Evolutionary conservation across 2,113 vertebrate species (phyloP), one percentile per base, ranked within the genome.

Genomic region (Porphyrio hochstetteri): DNA sequence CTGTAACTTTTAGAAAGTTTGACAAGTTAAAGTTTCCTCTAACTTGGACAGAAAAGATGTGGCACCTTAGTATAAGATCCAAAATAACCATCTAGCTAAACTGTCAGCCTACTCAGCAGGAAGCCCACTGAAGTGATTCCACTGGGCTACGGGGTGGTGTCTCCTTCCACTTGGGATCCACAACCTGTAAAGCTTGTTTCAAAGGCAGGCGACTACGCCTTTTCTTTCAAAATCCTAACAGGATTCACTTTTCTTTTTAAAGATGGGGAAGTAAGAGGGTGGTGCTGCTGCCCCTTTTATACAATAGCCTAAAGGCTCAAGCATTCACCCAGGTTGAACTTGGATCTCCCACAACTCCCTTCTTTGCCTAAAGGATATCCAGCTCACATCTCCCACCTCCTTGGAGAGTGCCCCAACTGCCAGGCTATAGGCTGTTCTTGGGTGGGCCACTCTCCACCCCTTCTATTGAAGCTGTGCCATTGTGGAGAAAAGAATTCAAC

Each of bases 381-480:
- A 96, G 17, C 92, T 94, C 57, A 6, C 79, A 96, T 96, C 93
- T 94, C 94, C 95, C 94, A 97, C 95, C 96, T 94, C 78, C 93
- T 94, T 94, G 92, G 82, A 96, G 84, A 92, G 87, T 59, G 92
- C 94, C 24, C 75, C 56, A 93, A 87, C 82, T 96, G 89, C 92
- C 90, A 97, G 94, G 95, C 91, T 96, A 97, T 96, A 82, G 50
- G 82, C 75, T 96, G 94, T 46, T 96, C 95, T 91, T 96, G 96
- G 96, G 95, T 97, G 96, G 96, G 95, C 95, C 96, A 97, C 94
- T 94, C 90, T 96, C 96, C 95, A 97, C 95, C 96, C 79, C 94
- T 95, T 88, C 82, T 82, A 72, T 94, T 97, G 96, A 97, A 95
- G 85, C 94, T 48, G 87, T 97, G 96, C 96, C 95, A 97, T 80